Evolutionary conservation across 1,140 invertebrate species (phyloP).

Genomic region (Coptotermes formosanus): DNA sequence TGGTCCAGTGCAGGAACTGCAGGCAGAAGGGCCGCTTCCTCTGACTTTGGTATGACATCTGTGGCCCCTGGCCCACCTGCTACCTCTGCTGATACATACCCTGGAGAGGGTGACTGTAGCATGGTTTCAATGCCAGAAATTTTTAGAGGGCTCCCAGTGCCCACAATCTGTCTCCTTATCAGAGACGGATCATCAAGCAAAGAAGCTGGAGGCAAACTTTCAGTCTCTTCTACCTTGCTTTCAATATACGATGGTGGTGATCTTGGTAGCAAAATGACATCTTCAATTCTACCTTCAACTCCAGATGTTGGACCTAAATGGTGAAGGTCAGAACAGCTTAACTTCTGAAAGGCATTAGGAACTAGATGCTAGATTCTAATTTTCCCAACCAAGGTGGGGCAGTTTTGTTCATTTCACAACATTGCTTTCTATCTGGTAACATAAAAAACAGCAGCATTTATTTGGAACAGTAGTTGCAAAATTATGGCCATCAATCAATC

Average conservation of each 20-base stretch:
- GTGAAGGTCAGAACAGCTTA: background rate
- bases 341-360: too few relatives aligned
- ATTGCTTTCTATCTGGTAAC: too few relatives aligned
- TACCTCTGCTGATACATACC: background rate
- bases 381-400: too few relatives aligned
- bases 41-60: background rate
- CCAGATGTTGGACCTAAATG: background rate
- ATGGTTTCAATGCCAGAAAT: background rate
- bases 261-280: background rate
- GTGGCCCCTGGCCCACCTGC: background rate
- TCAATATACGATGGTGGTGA: background rate
- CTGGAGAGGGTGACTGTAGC: background rate
- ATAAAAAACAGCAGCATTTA: too few relatives aligned
- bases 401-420: too few relatives aligned
- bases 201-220: background rate
- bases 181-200: background rate
- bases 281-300: background rate
- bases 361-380: too few relatives aligned
- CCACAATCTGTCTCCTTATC: background rate
- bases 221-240: slow-evolving; percentile 3
- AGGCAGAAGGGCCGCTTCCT: background rate
- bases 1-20: background rate
- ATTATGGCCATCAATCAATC: too few relatives aligned
- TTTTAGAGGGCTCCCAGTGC: background rate
- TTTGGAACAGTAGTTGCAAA: too few relatives aligned